phyloP scores from a whole-genome alignment of 2,113 vertebrate species.

The Upupa epops region DNA sequence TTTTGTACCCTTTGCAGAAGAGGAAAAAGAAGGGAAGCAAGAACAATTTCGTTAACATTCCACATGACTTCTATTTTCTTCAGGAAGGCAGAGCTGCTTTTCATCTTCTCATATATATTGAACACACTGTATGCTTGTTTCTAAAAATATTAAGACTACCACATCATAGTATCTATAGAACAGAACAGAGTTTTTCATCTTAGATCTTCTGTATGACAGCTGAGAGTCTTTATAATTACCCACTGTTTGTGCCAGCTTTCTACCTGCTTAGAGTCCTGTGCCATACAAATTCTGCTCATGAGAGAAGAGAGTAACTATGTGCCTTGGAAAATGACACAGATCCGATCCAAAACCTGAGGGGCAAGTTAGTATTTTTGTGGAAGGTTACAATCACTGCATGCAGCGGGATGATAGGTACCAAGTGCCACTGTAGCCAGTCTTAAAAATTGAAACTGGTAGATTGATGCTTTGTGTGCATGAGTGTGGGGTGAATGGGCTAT shows the following conservation, averaged over 20 bases:
- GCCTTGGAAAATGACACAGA: neutral
- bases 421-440: neutral
- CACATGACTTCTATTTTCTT: slow-evolving; percentile 1
- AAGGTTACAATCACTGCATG: neutral
- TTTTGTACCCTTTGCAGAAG: neutral
- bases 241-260: neutral
- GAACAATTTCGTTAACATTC: slow-evolving; percentile 24
- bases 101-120: neutral
- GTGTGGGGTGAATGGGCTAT: neutral
- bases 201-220: slow-evolving; percentile 9
- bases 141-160: slow-evolving; percentile 18
- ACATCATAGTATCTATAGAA: neutral
- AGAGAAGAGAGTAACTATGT: neutral
- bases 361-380: neutral
- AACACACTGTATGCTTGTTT: neutral
- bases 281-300: neutral
- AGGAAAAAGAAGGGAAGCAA: neutral
- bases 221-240: neutral
- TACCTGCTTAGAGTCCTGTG: neutral
- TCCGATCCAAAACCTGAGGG: neutral
- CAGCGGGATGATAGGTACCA: neutral
- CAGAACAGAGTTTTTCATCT: neutral
- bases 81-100: neutral
- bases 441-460: neutral
- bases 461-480: neutral